Conservation (phyloP, 23 tunicate species). For the Clavelina lepadiformis region DNA sequence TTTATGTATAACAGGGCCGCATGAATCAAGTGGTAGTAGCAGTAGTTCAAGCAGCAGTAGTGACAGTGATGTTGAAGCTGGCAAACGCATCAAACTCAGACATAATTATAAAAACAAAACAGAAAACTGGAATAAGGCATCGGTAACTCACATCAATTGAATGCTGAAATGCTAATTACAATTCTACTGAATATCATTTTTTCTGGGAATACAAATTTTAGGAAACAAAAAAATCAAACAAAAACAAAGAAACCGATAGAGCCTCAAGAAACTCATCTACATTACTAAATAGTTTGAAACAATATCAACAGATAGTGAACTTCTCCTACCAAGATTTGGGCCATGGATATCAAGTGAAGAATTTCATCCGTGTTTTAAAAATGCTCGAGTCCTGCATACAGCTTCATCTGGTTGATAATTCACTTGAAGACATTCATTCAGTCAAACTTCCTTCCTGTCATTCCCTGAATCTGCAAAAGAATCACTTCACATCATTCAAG, state of each 20-base stretch:
- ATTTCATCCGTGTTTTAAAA: constrained; percentile 51
- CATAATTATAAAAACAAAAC: constrained; percentile 48
- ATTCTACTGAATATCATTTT: too few relatives aligned
- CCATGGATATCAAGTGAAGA: constrained; percentile 55
- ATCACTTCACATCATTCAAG: constrained; percentile 60
- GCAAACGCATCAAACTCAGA: constrained; percentile 13
- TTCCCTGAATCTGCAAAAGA: constrained; percentile 39
- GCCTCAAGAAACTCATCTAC: too few relatives aligned
- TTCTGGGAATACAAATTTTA: background rate
- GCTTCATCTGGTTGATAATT: constrained; percentile 57
- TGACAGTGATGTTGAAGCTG: constrained; percentile 41
- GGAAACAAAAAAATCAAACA: too few relatives aligned
- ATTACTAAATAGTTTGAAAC: background rate
- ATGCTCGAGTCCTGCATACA: constrained; percentile 47
- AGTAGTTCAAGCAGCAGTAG: constrained; percentile 32
- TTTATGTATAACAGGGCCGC: too few relatives aligned
- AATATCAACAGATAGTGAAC: constrained; percentile 47
- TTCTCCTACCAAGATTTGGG: constrained; percentile 86
- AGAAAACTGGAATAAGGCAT: constrained; percentile 82
- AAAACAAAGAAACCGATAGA: too few relatives aligned
- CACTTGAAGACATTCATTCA: constrained; percentile 28
- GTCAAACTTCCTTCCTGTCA: constrained; percentile 46
- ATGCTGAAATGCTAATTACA: too few relatives aligned
- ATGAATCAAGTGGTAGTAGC: constrained; percentile 30
- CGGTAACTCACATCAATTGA: too few relatives aligned